Base-by-base conservation (phyloP, 2,888 invertebrate genomes). In the Notodonta ziczac region DNA sequence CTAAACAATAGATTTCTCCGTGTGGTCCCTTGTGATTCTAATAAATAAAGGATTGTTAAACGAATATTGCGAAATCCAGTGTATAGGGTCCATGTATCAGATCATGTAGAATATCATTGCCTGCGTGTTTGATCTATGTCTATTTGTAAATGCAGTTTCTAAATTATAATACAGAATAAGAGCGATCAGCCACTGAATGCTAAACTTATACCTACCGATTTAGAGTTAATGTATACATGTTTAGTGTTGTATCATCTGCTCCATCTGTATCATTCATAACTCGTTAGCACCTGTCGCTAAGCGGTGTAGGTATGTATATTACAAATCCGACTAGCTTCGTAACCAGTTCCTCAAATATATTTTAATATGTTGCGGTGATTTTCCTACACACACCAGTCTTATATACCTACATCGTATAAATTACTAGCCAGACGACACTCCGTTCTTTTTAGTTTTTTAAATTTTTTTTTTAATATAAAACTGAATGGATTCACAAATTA, bases 401-500 rank as follows among this genome's bases (percentile, higher is more conserved):
- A 56, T 68, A 65, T 65, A 67, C 35, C 24, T 35, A 35, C 61
- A 55, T 76, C 63, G 73, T 70, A 65, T 83, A 80, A 78, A 75
- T 75, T 78, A 78, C 68, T 57, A 58, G 67, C 65, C 72, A 75
- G 76, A 75, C 78, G 82, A 78, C 80, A 77, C 72, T 71, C 70
- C 60, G 69, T 65, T 72, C 70, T 69, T 75, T 69, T 79, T 73
- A 74, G 64, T 67, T 63, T 66, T n/a, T 24, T 2, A 56, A 69
- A 58, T 63, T 67, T 73, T 76, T 78, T 79, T 78, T 80, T 76
- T 79, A 67, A 70, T 75, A 83, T 83, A 81, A 84, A 85, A 88
- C 82, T 86, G 85, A 87, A 87, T 88, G 85, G 85, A 80, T 78
- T 77, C 80, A 79, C 83, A 83, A 82, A 84, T 84, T 82, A 78